A percentile compares a stretch with the other conserved stretches of the same genome.
Evolutionary conservation across 2,888 invertebrate species (phyloP).

Genomic region (Amblyjoppa fuscipennis): DNA sequence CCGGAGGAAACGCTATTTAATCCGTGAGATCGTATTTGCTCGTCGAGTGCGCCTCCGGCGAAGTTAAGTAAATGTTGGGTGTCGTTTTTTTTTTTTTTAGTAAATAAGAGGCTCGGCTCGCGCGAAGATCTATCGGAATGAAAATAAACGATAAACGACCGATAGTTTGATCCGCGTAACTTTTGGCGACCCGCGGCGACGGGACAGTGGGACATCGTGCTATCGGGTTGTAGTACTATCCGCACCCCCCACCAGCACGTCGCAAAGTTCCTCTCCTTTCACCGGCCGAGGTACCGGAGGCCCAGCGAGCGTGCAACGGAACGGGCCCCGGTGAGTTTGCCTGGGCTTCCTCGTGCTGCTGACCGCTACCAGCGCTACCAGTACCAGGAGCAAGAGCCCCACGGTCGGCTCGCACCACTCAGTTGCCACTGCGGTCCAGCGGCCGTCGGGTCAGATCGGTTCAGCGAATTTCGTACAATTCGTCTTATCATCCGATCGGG

Average conservation of each 20-base stretch:
- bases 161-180: background rate
- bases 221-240: slow-evolving; percentile 22
- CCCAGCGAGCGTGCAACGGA: slow-evolving; percentile 51
- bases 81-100: background rate
- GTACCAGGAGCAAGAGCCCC: slow-evolving; percentile 69
- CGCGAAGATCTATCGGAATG: background rate
- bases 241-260: slow-evolving; percentile 42
- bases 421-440: slow-evolving; percentile 78
- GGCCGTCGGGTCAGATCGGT: slow-evolving; percentile 66
- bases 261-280: slow-evolving; percentile 65
- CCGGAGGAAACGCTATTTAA: background rate
- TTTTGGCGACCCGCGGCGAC: background rate
- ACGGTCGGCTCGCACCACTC: slow-evolving; percentile 70
- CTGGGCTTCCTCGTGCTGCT: slow-evolving; percentile 60
- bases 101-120: too few species aligned
- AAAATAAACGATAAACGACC: background rate
- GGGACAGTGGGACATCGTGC: background rate
- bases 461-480: slow-evolving; percentile 12
- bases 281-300: slow-evolving; percentile 50
- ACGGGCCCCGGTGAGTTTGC: slow-evolving; percentile 58
- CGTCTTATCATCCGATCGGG: background rate
- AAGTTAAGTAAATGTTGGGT: background rate
- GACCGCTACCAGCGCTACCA: slow-evolving; percentile 67
- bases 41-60: background rate
- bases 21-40: background rate